Conservation (phyloP, 2,797 vertebrate genomes). For the Tachyglossus aculeatus region DNA sequence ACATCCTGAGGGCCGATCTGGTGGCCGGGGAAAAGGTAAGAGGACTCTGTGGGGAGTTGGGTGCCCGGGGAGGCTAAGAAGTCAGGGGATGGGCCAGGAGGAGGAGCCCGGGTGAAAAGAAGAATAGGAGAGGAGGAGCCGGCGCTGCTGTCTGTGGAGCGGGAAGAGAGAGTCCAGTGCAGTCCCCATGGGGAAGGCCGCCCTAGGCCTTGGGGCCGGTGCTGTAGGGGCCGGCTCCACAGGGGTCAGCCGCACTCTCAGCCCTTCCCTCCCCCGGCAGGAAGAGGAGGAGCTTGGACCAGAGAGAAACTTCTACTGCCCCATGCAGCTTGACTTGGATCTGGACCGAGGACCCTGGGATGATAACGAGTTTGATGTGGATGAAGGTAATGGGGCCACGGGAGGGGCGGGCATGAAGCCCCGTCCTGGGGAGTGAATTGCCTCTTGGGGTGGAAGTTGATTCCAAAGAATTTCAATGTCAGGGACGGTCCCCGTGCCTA, state of each 20-base stretch:
- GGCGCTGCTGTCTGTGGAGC: not conserved
- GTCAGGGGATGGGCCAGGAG: not conserved
- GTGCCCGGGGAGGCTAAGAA: not conserved
- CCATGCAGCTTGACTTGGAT: conserved; percentile 83
- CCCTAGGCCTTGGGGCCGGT: not conserved
- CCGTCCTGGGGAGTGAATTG: not conserved
- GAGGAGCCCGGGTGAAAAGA: not conserved
- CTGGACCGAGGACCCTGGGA: conserved; percentile 80
- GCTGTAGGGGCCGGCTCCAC: not conserved
- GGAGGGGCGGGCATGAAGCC: not conserved
- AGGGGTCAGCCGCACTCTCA: not conserved
- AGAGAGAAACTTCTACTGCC: conserved; percentile 83
- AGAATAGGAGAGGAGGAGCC: not conserved
- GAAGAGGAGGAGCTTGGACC: conserved; percentile 76
- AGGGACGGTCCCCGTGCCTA: too few species aligned
- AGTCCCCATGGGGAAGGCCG: too few species aligned
- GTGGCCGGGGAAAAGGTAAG: too few species aligned
- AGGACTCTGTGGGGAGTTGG: conserved; percentile 75
- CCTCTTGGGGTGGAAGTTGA: not conserved
- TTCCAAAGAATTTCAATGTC: too few species aligned
- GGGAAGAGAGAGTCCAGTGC: too few species aligned
- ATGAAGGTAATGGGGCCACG: conserved; percentile 75
- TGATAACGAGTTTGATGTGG: conserved; percentile 78
- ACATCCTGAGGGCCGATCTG: conserved; percentile 85
- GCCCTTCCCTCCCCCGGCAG: conserved; percentile 48